Percentiles rank a stretch among this genome's conserved stretches.
These are phyloP conservation scores for Lucilia cuprina DNA, from an alignment of 1,140 invertebrate genomes.

Conservation along the genomic window DNA sequence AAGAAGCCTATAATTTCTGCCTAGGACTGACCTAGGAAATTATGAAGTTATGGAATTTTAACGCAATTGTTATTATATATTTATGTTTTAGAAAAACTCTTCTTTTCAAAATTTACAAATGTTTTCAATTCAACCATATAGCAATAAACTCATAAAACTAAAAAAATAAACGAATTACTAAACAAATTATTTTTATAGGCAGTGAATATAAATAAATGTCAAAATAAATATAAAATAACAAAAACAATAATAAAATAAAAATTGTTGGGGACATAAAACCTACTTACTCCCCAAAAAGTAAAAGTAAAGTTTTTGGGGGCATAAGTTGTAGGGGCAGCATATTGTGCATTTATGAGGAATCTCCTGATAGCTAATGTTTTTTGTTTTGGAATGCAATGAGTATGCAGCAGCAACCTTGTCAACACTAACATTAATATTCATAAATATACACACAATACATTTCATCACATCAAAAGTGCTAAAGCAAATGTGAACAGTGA, in stretches of 20 bases:
- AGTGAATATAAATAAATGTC: not conserved
- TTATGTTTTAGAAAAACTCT: too few relatives aligned
- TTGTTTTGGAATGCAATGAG: not conserved
- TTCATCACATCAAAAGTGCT: constrained; percentile 3
- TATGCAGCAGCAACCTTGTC: not conserved
- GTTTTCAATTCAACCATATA: too few relatives aligned
- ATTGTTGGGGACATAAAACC: not conserved
- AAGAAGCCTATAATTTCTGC: too few relatives aligned
- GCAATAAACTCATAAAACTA: not conserved
- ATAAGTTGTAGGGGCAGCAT: not conserved
- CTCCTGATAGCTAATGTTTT: not conserved
- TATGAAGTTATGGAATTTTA: too few relatives aligned
- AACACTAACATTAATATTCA: not conserved
- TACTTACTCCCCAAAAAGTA: not conserved
- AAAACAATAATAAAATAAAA: not conserved
- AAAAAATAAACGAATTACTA: not conserved
- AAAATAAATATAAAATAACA: not conserved
- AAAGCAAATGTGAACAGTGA: not conserved
- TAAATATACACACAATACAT: not conserved
- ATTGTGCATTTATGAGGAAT: not conserved
- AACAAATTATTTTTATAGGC: not conserved
- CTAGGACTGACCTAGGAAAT: too few relatives aligned
- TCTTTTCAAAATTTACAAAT: too few relatives aligned
- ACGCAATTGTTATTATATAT: too few relatives aligned
- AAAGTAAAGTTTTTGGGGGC: not conserved